Percentiles rank a stretch among this genome's conserved stretches.
Evolutionary conservation across 2,113 vertebrate genomes (phyloP).

Genomic region (Acrocephalus arundinaceus): DNA sequence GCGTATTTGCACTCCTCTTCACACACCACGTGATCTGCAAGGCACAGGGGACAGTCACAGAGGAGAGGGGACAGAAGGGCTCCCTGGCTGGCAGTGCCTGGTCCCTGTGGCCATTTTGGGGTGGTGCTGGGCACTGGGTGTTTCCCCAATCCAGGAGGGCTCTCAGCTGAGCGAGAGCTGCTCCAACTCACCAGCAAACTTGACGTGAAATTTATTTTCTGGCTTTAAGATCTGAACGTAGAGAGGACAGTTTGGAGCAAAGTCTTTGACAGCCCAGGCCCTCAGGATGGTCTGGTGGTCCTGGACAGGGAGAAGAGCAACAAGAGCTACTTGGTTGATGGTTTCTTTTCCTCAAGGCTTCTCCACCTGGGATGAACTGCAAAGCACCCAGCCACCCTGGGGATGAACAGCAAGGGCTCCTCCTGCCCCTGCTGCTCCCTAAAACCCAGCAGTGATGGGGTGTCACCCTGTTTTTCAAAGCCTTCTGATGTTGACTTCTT

Average conservation of each 20-base stretch:
- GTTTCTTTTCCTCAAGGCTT: rapidly evolving
- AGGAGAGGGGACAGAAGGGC: rapidly evolving
- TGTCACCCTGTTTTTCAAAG: too few species aligned
- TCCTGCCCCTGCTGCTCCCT: background rate
- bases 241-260: conserved; percentile 84
- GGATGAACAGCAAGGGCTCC: rapidly evolving
- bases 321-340: background rate
- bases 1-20: conserved; percentile 87
- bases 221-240: conserved; percentile 88
- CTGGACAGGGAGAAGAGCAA: conserved; percentile 39
- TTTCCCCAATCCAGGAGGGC: background rate
- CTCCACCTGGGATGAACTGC: background rate
- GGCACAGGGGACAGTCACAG: rapidly evolving
- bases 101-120: rapidly evolving
- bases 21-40: conserved; percentile 85
- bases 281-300: conserved; percentile 88
- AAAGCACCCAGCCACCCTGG: rapidly evolving
- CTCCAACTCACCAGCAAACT: conserved; percentile 78
- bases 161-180: background rate
- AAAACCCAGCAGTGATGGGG: background rate
- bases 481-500: too few species aligned
- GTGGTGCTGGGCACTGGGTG: background rate
- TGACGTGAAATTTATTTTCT: conserved; percentile 87
- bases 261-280: conserved; percentile 88
- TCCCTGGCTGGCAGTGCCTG: background rate